These are phyloP conservation scores for Drosophila setifemur DNA, from an alignment of 1,140 invertebrate genomes.

Conservation along the genomic window DNA sequence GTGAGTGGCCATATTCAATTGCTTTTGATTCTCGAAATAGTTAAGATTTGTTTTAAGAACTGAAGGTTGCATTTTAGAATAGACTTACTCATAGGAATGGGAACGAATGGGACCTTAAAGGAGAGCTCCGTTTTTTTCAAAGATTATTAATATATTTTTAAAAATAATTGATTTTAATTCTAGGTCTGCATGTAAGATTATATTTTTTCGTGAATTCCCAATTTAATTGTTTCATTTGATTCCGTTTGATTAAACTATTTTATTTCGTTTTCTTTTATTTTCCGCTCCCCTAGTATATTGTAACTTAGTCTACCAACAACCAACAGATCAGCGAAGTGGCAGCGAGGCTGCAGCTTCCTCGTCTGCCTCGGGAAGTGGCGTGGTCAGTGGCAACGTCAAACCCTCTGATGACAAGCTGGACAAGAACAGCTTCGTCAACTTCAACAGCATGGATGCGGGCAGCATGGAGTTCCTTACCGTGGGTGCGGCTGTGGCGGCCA, in stretches of 20 bases:
- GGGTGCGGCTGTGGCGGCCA: conserved; percentile 91
- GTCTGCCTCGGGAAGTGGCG: neutral
- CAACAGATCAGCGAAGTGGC: conserved; percentile 65
- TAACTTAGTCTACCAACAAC: conserved; percentile 75
- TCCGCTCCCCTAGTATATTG: conserved; percentile 55
- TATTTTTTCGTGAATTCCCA: no score
- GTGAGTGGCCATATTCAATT: conserved; percentile 37
- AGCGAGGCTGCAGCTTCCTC: conserved; percentile 19
- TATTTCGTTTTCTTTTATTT: conserved; percentile 14
- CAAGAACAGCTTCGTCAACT: conserved; percentile 51
- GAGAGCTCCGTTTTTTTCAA: neutral
- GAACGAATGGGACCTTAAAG: no score
- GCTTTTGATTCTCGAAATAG: no score
- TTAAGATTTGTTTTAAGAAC: no score
- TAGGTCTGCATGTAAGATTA: no score
- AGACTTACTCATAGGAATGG: no score
- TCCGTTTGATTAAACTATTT: conserved; percentile 34
- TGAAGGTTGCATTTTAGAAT: no score
- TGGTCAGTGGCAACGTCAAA: conserved; percentile 9
- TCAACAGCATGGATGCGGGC: conserved; percentile 51
- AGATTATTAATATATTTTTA: conserved; percentile 4
- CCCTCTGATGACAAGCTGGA: conserved; percentile 48
- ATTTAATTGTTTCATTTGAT: conserved; percentile 13
- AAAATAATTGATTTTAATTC: no score
- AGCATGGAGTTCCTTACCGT: conserved; percentile 85